A percentile compares a stretch with the other conserved stretches of the same genome.
Conservation (phyloP, 2,888 invertebrate species). For the Macrosiphum euphorbiae region DNA sequence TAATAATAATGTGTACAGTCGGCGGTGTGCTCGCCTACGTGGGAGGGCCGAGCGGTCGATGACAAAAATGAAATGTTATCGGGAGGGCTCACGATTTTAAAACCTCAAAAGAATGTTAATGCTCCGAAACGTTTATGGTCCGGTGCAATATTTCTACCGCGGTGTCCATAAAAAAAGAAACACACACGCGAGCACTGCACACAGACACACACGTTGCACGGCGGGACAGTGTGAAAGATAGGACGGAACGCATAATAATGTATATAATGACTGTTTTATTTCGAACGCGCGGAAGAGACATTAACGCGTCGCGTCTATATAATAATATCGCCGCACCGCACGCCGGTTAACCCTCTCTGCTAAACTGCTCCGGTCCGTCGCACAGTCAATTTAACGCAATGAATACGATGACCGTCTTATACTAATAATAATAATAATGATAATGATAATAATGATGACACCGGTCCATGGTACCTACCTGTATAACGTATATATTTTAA, state of each 20-base stretch:
- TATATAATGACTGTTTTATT: constrained; percentile 60
- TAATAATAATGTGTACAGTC: background rate
- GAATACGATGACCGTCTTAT: constrained; percentile 52
- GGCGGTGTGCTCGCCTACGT: constrained; percentile 10
- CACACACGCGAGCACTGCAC: background rate
- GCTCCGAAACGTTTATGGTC: constrained; percentile 60
- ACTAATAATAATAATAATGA: constrained; percentile 29
- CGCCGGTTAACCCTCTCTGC: constrained; percentile 28
- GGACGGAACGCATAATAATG: constrained; percentile 34
- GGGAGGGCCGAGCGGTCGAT: constrained; percentile 49
- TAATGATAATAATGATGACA: constrained; percentile 47
- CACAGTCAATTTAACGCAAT: constrained; percentile 55
- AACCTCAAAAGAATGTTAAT: constrained; percentile 64
- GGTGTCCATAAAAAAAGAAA: constrained; percentile 66
- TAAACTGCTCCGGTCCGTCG: constrained; percentile 15
- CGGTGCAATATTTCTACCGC: constrained; percentile 53
- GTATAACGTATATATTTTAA: background rate
- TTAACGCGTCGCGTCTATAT: constrained; percentile 47
- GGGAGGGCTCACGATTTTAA: constrained; percentile 57
- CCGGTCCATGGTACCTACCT: background rate
- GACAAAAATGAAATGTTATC: constrained; percentile 58
- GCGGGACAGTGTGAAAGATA: constrained; percentile 41
- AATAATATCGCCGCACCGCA: background rate
- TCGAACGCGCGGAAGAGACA: constrained; percentile 38
- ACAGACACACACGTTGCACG: background rate